These are phyloP conservation scores for Zonotrichia albicollis DNA, from an alignment of 2,797 vertebrate genomes.

Conservation along the genomic window DNA sequence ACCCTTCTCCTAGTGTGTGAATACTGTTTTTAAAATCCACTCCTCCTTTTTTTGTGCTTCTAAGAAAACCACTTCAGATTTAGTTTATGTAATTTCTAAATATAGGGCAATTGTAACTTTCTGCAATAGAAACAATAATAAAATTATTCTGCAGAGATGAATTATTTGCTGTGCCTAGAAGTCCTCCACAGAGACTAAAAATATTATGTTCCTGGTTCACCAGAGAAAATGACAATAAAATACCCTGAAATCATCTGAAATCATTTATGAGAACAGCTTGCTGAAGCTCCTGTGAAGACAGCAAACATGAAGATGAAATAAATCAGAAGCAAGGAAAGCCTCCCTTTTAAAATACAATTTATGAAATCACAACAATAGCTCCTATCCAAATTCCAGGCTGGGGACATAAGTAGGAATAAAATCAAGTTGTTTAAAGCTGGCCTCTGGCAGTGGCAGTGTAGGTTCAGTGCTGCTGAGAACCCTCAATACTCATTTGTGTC, in stretches of 20 bases:
- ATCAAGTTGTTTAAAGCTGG: neutral
- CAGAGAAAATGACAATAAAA: neutral
- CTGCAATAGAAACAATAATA: neutral
- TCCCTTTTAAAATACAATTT: neutral
- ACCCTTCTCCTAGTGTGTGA: neutral
- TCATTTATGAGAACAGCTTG: neutral
- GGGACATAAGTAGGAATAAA: neutral
- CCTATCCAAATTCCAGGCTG: neutral
- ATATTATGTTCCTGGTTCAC: neutral
- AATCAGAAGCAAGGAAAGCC: neutral
- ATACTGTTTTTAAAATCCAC: neutral
- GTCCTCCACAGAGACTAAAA: neutral
- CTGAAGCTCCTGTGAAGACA: neutral
- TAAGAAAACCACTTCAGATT: neutral
- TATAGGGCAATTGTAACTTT: neutral
- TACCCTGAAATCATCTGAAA: neutral
- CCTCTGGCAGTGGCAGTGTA: neutral
- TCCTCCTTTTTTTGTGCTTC: neutral
- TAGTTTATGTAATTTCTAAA: neutral
- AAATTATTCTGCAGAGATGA: neutral
- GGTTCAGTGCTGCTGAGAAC: neutral
- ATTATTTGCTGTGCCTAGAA: neutral
- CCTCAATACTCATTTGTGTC: neutral
- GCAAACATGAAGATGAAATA: neutral
- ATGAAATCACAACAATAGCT: neutral